These are phyloP conservation scores for Pseudomyrmex concolor DNA, from an alignment of 1,140 invertebrate species.

Conservation along the genomic window DNA sequence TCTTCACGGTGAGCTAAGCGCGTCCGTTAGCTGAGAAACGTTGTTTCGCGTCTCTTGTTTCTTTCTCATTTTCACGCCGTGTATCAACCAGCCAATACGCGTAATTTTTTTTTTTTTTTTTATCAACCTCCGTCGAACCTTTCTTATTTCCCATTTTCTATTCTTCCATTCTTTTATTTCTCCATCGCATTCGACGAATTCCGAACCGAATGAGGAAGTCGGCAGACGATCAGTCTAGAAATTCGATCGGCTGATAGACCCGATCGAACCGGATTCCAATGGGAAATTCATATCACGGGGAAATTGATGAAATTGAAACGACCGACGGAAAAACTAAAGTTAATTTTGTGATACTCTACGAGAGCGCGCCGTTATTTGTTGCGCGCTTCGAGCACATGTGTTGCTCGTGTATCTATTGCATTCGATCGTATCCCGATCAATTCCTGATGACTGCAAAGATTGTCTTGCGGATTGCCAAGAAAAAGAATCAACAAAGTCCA, in stretches of 20 bases:
- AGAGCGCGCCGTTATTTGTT: too few relatives aligned
- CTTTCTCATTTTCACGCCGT: conserved; percentile 58
- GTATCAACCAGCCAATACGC: conserved; percentile 50
- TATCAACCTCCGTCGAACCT: neutral
- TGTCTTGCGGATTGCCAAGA: too few relatives aligned
- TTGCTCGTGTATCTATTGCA: too few relatives aligned
- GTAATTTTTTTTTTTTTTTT: neutral
- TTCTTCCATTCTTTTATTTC: neutral
- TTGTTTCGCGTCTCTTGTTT: conserved; percentile 55
- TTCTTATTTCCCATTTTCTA: neutral
- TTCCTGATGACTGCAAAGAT: too few relatives aligned
- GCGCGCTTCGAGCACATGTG: too few relatives aligned
- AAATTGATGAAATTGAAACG: conserved; percentile 32
- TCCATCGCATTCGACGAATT: neutral
- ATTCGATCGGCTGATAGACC: conserved; percentile 18
- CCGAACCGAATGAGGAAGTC: neutral
- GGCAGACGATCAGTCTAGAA: neutral
- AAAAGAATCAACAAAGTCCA: too few relatives aligned
- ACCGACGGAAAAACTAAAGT: neutral
- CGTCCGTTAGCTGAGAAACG: conserved; percentile 58
- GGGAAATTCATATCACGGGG: conserved; percentile 34
- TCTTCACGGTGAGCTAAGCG: conserved; percentile 44
- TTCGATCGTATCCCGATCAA: too few relatives aligned
- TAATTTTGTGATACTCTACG: conserved; percentile 23
- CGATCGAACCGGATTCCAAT: conserved; percentile 29